Base-by-base conservation (phyloP, 1,140 invertebrate genomes). In the Bombus fervidus region DNA sequence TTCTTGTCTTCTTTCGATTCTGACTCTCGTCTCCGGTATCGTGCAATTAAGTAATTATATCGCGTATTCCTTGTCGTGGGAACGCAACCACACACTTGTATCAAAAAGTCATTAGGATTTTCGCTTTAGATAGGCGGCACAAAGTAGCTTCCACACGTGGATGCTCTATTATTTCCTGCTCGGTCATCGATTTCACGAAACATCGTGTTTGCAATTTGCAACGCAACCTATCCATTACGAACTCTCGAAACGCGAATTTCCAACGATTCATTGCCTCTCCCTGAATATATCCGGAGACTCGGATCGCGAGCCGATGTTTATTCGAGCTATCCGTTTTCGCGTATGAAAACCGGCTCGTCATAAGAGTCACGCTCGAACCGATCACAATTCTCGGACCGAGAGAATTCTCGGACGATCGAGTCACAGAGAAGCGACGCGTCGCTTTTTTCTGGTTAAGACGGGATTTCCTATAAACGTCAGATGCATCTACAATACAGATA, bases 41-140 rank as follows among this genome's bases (percentile, higher is more conserved):
- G 39, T 72, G 66, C 47, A 84, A 84, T 84, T 84, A 84, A 84
- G 76, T 84, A 79, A 84, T 84, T 84, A 84, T 72, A 62, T 71
- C 75, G 76, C 15, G 62, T 34, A 28, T 83, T 5, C 22, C n/a
- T 39, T 59, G 22, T 22, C 78, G 83, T 81, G 83, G 31, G 83
- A 85, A 81, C 77, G 34, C 34, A 59, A 39, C 34, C 25, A n/a
- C 18, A 66, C 18, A 57, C 68, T 64, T 37, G 59, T 81, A 81
- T 84, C 78, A 74, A 85, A 85, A 81, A 74, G 75, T 81, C 77
- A 85, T 85, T 85, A 85, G 13, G 78, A 85, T 81, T 74, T 53
- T 85, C 34, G 25, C 37, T n/a, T 2, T 15, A 53, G 76, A 72
- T 80, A 72, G n/a, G 4, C 15, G 4, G 22, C 57, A 72, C 68